phyloP scores from a whole-genome alignment of 37 sponge, comb jelly and placozoan species.

The Mnemiopsis leidyi region DNA sequence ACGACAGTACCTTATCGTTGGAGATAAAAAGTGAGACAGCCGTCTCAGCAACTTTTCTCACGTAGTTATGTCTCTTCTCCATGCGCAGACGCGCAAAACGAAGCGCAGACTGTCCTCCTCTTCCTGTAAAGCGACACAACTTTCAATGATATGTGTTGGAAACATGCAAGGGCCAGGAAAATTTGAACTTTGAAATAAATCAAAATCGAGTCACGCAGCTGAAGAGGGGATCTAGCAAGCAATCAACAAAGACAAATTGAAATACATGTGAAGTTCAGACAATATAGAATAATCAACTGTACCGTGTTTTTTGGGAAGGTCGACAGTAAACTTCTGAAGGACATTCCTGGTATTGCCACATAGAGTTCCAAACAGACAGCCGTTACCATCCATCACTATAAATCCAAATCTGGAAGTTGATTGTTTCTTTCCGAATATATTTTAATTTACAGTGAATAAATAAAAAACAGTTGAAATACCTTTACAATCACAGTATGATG shows the following conservation, averaged over 20 bases:
- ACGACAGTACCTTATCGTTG: constrained; percentile 75
- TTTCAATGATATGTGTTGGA: too few species aligned
- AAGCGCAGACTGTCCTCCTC: constrained; percentile 95
- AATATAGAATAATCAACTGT: not conserved
- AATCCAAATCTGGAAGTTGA: constrained; percentile 88
- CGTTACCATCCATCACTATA: constrained; percentile 99
- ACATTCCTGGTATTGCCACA: constrained; percentile 97
- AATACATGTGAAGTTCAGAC: too few species aligned
- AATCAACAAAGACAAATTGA: too few species aligned
- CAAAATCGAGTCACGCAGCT: too few species aligned
- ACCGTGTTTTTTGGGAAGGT: constrained; percentile 98
- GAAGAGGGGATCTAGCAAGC: too few species aligned
- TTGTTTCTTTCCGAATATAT: too few species aligned
- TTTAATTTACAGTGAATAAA: too few species aligned
- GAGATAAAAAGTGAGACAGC: constrained; percentile 89
- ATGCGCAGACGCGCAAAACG: constrained; percentile 95
- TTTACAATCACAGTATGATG: too few species aligned
- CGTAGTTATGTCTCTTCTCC: constrained; percentile 98
- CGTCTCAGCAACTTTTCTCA: constrained; percentile 96
- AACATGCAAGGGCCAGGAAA: too few species aligned
- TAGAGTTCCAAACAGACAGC: constrained; percentile 93
- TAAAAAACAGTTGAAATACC: too few species aligned
- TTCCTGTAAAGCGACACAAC: too few species aligned
- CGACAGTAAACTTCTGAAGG: constrained; percentile 98
- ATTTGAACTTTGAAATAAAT: too few species aligned